Conservation (phyloP, 2,888 invertebrate genomes). For the Scrobipalpa costella region DNA sequence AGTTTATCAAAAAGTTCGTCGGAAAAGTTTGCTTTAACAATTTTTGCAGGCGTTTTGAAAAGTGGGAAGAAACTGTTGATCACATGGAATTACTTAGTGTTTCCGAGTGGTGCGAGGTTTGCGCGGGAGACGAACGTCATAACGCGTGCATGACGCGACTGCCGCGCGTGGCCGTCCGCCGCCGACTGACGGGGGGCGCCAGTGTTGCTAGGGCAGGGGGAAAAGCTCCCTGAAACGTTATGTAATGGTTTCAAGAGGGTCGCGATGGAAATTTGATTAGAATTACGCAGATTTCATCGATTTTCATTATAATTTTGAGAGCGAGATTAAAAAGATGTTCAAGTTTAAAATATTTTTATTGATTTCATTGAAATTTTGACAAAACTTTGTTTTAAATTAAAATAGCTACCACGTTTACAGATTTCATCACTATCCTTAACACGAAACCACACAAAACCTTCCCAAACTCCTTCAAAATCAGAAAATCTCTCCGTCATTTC, state of each 20-base stretch:
- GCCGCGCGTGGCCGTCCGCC: slow-evolving; percentile 59
- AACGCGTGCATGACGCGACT: slow-evolving; percentile 56
- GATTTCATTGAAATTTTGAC: no score
- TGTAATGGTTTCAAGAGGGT: slow-evolving; percentile 37
- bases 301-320: no score
- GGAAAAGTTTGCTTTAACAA: not conserved
- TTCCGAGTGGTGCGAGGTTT: slow-evolving; percentile 25
- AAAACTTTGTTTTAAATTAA: no score
- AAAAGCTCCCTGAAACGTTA: slow-evolving; percentile 38
- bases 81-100: slow-evolving; percentile 15
- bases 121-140: slow-evolving; percentile 42
- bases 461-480: not conserved
- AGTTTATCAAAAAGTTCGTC: slow-evolving; percentile 6
- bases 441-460: not conserved
- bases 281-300: no score
- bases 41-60: not conserved
- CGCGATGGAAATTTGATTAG: not conserved
- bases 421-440: not conserved
- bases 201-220: slow-evolving; percentile 48
- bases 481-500: not conserved
- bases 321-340: no score
- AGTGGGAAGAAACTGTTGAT: not conserved
- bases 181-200: slow-evolving; percentile 61
- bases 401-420: not conserved
- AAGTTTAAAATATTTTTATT: no score